Evolutionary conservation across 1,140 invertebrate species (phyloP).

Genomic region (Drosophila prosaltans): DNA sequence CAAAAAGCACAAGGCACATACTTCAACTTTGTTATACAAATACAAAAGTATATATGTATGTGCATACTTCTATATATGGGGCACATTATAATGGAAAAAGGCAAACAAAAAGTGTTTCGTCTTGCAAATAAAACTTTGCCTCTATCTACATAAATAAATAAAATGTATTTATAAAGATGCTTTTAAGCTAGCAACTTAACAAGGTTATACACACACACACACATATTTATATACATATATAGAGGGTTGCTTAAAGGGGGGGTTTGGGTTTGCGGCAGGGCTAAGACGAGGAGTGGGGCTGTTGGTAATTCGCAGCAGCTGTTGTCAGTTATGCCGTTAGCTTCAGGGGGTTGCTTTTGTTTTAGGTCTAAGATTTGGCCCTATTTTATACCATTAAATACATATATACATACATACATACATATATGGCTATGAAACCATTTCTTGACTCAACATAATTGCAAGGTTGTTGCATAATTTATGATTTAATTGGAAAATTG

Average conservation of each 20-base stretch:
- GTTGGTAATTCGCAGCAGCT: slow-evolving; percentile 64
- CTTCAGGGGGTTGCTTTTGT: slow-evolving; percentile 56
- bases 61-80: slow-evolving; percentile 23
- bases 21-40: slow-evolving; percentile 11
- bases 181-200: slow-evolving; percentile 76
- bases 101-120: slow-evolving; percentile 60
- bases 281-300: slow-evolving; percentile 10
- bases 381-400: neutral
- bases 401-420: neutral
- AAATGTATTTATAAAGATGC: slow-evolving; percentile 82
- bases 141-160: slow-evolving; percentile 78
- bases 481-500: slow-evolving; percentile 56
- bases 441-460: slow-evolving; percentile 44
- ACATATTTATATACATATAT: neutral
- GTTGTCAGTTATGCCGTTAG: slow-evolving; percentile 66
- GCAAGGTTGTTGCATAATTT: slow-evolving; percentile 54
- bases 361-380: slow-evolving; percentile 20
- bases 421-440: slow-evolving; percentile 1
- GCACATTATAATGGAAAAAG: slow-evolving; percentile 60
- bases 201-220: slow-evolving; percentile 54
- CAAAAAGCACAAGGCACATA: slow-evolving; percentile 9
- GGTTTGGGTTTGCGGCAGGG: neutral
- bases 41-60: slow-evolving; percentile 24
- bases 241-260: neutral
- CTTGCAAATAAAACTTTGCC: slow-evolving; percentile 54